These are phyloP conservation scores for Sander vitreus DNA, from an alignment of 2,113 vertebrate genomes.

Conservation along the genomic window DNA sequence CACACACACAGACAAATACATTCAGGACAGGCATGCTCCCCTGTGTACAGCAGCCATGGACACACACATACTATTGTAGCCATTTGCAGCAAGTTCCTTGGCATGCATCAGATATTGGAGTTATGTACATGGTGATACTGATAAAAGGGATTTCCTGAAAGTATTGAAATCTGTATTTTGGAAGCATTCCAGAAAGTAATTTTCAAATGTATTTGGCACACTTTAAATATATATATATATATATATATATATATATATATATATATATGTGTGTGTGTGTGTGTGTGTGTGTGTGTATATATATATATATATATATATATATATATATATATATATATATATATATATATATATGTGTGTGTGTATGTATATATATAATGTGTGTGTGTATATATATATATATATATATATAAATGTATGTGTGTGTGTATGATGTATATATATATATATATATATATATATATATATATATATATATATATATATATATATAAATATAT, in stretches of 20 bases:
- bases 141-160: neutral
- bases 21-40: neutral
- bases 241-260: too few species aligned
- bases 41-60: neutral
- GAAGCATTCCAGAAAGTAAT: neutral
- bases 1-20: constrained; percentile 20
- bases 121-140: neutral
- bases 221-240: neutral
- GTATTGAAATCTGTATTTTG: neutral
- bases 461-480: too few species aligned
- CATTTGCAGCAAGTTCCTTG: neutral
- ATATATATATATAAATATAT: neutral
- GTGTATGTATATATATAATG: too few species aligned
- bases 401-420: too few species aligned
- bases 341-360: too few species aligned
- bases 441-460: too few species aligned
- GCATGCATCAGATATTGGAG: neutral
- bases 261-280: too few species aligned
- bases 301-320: too few species aligned
- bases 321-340: too few species aligned
- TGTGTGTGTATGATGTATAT: too few species aligned
- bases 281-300: too few species aligned
- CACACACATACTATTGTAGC: neutral
- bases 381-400: too few species aligned
- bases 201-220: neutral